Base-by-base conservation (phyloP, 1,140 invertebrate genomes). In the Anastrepha ludens region DNA sequence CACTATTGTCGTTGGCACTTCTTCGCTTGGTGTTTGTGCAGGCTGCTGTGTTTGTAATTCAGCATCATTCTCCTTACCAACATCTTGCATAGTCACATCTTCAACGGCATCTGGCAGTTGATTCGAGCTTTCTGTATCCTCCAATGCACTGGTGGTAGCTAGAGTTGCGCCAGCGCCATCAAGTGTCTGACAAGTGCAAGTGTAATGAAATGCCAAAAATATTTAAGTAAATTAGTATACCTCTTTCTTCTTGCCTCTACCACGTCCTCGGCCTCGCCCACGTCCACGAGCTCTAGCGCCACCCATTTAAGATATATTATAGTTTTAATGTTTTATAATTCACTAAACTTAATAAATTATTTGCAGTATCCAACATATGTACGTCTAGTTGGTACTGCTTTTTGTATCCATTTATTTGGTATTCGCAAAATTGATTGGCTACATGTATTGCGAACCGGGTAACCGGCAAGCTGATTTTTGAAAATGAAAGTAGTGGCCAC, bases 151-250 rank as follows among this genome's bases (percentile, higher is more conserved):
- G 59, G 91, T 89, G 88, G 95, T 94, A 88, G 94, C 91, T 62
- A 92, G 92, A 15, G 94, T 90, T 44, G 44, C 88, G 29, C 89
- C 74, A 55, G 62, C 87, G 20, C 86, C 87, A 59, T 86, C 88
- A 87, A 88, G 41, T 20, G 92, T 91, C 20, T 95, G 94, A 88
- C 96, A 55, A 11, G 50, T 50, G n/a, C 47, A 81, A 89, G 94
- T 90, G 97, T 96, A 91, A 96, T 96, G 89, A 96, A 89, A 95
- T 96, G 89, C 96, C 96, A 89, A 96, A 96, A 85, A n/a, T 87
- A 15, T 70, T 17, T 65, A 47, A 44, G 47, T 0, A 47, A 29
- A 17, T 47, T 39, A 62, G 39, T 39, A 96, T 95, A 96, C 96
- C 2, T 95, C 95, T 29, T 95, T 94, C 93, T 97, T 97, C 90